phyloP scores from a whole-genome alignment of 1,140 invertebrate species.

The Cydia splendana region DNA sequence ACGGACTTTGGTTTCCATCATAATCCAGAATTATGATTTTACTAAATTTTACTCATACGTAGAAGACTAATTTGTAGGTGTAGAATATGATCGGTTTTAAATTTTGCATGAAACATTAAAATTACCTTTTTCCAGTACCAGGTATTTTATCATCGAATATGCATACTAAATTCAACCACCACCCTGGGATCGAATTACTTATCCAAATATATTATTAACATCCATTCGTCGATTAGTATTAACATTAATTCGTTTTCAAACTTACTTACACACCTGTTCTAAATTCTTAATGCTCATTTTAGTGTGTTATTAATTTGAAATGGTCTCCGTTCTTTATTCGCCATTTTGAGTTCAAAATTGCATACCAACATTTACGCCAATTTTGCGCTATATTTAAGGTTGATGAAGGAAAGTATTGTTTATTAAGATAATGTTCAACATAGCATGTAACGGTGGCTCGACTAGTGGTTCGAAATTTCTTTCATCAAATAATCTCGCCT shows the following conservation, averaged over 20 bases:
- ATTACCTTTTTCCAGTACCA: neutral
- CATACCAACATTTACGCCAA: neutral
- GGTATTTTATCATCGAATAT: neutral
- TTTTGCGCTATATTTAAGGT: constrained; percentile 3
- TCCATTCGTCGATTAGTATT: too few species aligned
- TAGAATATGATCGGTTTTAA: neutral
- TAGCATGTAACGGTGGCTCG: constrained; percentile 22
- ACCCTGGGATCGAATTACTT: too few species aligned
- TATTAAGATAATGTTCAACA: constrained; percentile 26
- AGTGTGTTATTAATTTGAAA: too few species aligned
- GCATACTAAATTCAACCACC: too few species aligned
- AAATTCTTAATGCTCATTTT: too few species aligned
- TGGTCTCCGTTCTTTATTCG: too few species aligned
- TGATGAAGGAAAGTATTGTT: constrained; percentile 28
- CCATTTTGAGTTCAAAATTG: too few species aligned
- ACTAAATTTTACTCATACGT: neutral
- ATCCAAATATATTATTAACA: too few species aligned
- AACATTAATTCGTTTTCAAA: too few species aligned
- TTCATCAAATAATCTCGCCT: constrained; percentile 33
- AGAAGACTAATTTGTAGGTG: neutral
- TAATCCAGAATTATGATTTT: neutral
- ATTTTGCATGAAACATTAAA: neutral
- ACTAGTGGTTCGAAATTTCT: constrained; percentile 27
- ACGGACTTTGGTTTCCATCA: neutral
- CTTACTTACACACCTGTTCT: too few species aligned